A percentile compares a stretch with the other conserved stretches of the same genome.
These are phyloP conservation scores for Patella ulyssiponensis DNA, from an alignment of 2,888 invertebrate genomes.

Conservation along the genomic window DNA sequence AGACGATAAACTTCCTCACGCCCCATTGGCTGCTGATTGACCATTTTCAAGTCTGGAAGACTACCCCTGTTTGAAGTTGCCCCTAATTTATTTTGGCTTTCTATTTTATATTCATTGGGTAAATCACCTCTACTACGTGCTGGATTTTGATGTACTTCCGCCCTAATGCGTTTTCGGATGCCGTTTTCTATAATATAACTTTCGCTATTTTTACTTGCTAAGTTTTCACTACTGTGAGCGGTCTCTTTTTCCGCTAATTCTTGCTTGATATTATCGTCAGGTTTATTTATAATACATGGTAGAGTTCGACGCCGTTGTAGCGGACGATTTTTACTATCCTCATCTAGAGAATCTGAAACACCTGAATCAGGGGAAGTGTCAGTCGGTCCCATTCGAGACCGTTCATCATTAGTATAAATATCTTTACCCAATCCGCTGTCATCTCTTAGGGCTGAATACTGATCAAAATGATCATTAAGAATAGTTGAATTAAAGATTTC, in stretches of 20 bases:
- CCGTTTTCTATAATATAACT: conserved; percentile 71
- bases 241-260: conserved; percentile 47
- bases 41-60: conserved; percentile 85
- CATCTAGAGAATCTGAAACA: conserved; percentile 61
- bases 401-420: conserved; percentile 42
- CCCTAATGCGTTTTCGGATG: conserved; percentile 68
- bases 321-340: conserved; percentile 53
- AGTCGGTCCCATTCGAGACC: conserved; percentile 38
- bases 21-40: conserved; percentile 85
- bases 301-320: conserved; percentile 66
- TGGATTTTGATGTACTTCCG: conserved; percentile 51
- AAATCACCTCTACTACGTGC: conserved; percentile 35
- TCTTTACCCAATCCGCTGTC: conserved; percentile 65
- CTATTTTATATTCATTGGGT: conserved; percentile 83
- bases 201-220: conserved; percentile 60
- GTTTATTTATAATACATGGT: conserved; percentile 63
- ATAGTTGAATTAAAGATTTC: conserved; percentile 69
- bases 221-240: conserved; percentile 63
- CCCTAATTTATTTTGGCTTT: conserved; percentile 51
- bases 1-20: conserved; percentile 95
- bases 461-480: conserved; percentile 71
- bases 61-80: conserved; percentile 79
- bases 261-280: conserved; percentile 39
- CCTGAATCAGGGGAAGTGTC: conserved; percentile 68
- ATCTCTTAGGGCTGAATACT: conserved; percentile 64